phyloP scores from a whole-genome alignment of 53 echinoderm and acorn worm species.

The Temnopleurus reevesii region DNA sequence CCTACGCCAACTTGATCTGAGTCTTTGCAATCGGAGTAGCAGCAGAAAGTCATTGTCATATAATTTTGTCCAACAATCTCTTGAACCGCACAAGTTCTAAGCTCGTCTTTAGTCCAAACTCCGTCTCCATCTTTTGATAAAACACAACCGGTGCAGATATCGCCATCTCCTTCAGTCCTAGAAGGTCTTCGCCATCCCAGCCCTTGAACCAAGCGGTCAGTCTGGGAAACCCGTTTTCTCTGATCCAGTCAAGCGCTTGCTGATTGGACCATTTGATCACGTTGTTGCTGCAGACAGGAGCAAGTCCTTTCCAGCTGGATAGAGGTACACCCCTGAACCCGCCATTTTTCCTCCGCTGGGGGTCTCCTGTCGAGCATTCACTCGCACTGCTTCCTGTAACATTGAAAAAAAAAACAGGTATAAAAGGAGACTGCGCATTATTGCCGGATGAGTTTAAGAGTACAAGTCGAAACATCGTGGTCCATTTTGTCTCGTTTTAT shows the following conservation, averaged over 20 bases:
- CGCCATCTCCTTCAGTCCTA: conserved; percentile 64
- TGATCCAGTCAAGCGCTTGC: conserved; percentile 61
- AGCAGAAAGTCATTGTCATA: neutral
- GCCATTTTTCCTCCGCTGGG: neutral
- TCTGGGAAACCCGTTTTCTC: conserved; percentile 34
- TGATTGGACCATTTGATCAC: conserved; percentile 11
- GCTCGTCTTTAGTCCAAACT: conserved; percentile 64
- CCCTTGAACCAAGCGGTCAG: conserved; percentile 56
- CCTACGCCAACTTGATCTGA: too few relatives aligned
- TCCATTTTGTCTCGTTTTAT: too few relatives aligned
- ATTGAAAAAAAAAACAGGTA: too few relatives aligned
- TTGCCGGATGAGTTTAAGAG: too few relatives aligned
- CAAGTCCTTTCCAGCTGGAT: conserved; percentile 12
- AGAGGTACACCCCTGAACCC: neutral
- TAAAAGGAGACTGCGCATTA: too few relatives aligned
- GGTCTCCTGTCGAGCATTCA: neutral
- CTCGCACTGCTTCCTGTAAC: neutral
- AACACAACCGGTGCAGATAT: conserved; percentile 68
- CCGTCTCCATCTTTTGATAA: conserved; percentile 59
- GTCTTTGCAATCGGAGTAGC: too few relatives aligned
- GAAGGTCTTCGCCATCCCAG: conserved; percentile 64
- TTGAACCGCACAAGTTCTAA: conserved; percentile 69
- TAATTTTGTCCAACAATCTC: conserved; percentile 64
- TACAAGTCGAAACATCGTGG: too few relatives aligned
- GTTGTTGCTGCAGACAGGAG: neutral